Base-by-base conservation (phyloP, 2,888 invertebrate genomes). In the Polyommatus icarus region DNA sequence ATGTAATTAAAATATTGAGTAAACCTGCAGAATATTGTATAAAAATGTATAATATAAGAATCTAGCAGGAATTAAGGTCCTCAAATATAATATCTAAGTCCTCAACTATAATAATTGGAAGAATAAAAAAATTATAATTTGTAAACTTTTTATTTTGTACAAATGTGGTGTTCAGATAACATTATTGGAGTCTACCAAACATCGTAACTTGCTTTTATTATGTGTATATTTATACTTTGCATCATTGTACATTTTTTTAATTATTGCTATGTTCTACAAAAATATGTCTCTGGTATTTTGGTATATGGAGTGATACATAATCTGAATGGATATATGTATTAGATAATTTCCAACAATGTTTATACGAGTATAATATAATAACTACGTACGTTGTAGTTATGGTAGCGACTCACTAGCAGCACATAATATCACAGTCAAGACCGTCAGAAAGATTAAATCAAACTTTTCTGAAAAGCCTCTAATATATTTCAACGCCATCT, bases 71-170 rank as follows among this genome's bases (percentile, higher is more conserved):
- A 15, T 15, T 15, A 50, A 50, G 1, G 50, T 50, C 50, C 50
- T 50, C 15, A 50, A 15, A 50, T 50, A 40, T 40, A 10, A 36
- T 36, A 32, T 3, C 32, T 2, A 50, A 1, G 50, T 50, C 12
- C 50, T 50, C 15, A 50, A 15, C 7, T 50, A 7, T 40, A 40
- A 20, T 2, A 57, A 20, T n/a, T 20, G 59, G 67, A 67, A 29
- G 24, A 67, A 67, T 12, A 29, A 29, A 32, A 67, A 32, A 32
- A 32, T 6, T 5, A 6, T 67, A 32, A 32, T 67, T 67, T 67
- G 67, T 32, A 67, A 67, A 6, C 15, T 67, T 32, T 67, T 67
- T 67, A 67, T 67, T 67, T 67, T 67, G 67, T 67, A 67, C 67
- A 67, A 32, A 67, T 67, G 29, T 1, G n/a, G 29, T 67, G 67